phyloP scores from a whole-genome alignment of 2,113 vertebrate genomes.

The Charina bottae region DNA sequence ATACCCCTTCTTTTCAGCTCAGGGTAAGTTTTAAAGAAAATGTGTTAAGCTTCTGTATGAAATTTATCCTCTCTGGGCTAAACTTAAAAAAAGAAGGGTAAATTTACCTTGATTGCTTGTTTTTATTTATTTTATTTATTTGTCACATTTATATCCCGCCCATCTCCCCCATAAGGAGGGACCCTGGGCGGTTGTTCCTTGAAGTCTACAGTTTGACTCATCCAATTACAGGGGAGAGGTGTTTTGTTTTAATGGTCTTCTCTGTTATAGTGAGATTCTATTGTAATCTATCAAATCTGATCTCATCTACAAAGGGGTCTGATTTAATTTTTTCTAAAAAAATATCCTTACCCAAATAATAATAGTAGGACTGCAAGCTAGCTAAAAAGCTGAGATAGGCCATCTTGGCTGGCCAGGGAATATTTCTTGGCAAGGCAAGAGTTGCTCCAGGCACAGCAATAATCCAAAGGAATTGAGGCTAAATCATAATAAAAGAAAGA shows the following conservation, averaged over 20 bases:
- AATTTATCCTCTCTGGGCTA: background rate
- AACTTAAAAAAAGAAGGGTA: background rate
- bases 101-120: background rate
- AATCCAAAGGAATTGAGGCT: background rate
- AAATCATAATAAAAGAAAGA: background rate
- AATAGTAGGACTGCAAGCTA: background rate
- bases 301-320: background rate
- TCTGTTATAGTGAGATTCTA: background rate
- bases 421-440: background rate
- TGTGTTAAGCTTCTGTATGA: background rate
- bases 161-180: no score
- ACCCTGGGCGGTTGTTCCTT: no score
- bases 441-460: background rate
- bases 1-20: background rate
- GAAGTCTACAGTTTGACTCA: background rate
- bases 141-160: no score
- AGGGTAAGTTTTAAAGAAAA: slow-evolving; percentile 31
- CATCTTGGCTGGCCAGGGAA: background rate
- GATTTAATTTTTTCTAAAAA: no score
- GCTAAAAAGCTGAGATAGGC: background rate
- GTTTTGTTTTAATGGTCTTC: background rate
- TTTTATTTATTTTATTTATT: no score
- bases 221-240: background rate
- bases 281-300: background rate
- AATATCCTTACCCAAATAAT: background rate